Percentiles rank a stretch among this genome's conserved stretches.
Evolutionary conservation across 2,113 vertebrate genomes (phyloP).

Genomic region (Lepisosteus osseus): DNA sequence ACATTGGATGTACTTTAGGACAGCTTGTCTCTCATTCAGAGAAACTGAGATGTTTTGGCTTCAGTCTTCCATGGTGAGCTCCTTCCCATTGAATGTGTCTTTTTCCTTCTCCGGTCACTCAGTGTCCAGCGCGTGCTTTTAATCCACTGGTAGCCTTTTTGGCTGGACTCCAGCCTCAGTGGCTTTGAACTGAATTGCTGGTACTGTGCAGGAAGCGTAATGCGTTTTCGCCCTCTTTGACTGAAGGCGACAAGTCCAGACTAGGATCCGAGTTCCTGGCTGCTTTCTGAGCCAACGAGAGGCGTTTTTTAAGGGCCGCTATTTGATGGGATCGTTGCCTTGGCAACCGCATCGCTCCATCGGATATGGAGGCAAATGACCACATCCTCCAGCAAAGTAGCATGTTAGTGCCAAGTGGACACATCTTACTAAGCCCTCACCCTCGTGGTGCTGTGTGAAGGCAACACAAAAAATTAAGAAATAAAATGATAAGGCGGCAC

Average conservation of each 20-base stretch:
- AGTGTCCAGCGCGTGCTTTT: not conserved
- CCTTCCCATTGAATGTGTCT: not conserved
- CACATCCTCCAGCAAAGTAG: not conserved
- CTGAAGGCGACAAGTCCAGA: not conserved
- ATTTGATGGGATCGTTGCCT: not conserved
- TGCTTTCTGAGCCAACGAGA: slow-evolving; percentile 6
- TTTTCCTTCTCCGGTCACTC: not conserved
- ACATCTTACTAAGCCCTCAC: not conserved
- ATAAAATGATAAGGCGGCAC: slow-evolving; percentile 13
- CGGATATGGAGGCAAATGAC: not conserved
- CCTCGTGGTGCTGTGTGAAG: not conserved
- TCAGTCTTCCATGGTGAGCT: not conserved
- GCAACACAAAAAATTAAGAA: slow-evolving; percentile 9
- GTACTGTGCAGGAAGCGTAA: not conserved
- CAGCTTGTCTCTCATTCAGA: too few relatives aligned
- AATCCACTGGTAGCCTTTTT: slow-evolving; percentile 1
- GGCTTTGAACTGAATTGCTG: not conserved
- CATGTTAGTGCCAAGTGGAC: slow-evolving; percentile 10
- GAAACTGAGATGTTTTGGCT: not conserved
- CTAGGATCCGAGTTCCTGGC: slow-evolving; percentile 9
- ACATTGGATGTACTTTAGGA: too few relatives aligned
- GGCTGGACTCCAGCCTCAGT: slow-evolving; percentile 2
- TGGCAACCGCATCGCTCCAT: not conserved
- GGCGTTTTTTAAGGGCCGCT: not conserved
- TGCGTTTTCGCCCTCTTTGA: not conserved